phyloP scores from a whole-genome alignment of 2,113 vertebrate genomes.

The Cinclus cinclus region DNA sequence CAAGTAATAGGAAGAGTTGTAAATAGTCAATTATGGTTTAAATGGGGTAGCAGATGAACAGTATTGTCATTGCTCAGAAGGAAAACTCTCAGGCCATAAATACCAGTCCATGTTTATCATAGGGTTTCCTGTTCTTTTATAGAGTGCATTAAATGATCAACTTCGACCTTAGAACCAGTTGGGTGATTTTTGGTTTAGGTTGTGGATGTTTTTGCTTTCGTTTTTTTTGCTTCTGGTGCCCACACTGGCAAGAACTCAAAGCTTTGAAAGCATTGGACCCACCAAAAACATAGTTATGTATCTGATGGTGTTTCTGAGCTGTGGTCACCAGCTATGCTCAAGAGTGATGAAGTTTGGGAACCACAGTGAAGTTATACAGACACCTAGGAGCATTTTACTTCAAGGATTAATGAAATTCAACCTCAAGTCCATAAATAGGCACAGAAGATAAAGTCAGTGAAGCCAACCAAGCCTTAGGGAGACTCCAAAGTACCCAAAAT shows the following conservation, averaged over 20 bases:
- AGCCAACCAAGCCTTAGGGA: not conserved
- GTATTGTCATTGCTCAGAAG: not conserved
- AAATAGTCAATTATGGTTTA: not conserved
- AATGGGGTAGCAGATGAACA: not conserved
- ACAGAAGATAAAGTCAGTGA: not conserved
- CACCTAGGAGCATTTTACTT: not conserved
- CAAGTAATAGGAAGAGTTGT: not conserved
- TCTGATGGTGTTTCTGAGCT: not conserved
- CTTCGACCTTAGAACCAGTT: not conserved
- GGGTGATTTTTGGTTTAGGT: not conserved
- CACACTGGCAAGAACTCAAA: not conserved
- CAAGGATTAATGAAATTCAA: not conserved
- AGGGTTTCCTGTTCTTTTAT: not conserved
- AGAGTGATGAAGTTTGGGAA: not conserved
- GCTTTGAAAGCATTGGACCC: not conserved
- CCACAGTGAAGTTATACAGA: not conserved
- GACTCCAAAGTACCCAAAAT: not conserved
- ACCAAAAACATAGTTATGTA: not conserved
- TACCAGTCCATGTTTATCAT: not conserved
- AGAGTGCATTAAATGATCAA: not conserved
- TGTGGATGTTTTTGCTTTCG: not conserved
- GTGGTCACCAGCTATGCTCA: not conserved
- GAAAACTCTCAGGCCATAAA: not conserved
- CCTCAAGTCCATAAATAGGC: not conserved
- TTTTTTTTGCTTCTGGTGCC: not conserved